Evolutionary conservation across 1,140 invertebrate genomes (phyloP), one percentile per base, ranked within the genome.

Genomic region (Agrilus planipennis): DNA sequence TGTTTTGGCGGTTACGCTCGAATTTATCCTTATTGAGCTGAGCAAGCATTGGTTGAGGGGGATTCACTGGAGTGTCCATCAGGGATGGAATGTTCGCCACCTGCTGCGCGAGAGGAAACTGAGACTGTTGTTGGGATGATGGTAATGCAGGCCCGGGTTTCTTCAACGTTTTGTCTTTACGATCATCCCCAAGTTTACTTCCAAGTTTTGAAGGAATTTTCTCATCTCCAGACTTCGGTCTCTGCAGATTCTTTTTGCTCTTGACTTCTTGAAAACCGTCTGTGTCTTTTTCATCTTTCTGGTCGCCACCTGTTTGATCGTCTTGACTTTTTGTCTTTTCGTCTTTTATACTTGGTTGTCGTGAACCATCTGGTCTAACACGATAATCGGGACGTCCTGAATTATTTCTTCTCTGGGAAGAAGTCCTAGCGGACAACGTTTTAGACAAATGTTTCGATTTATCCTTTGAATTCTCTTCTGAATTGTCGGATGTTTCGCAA

Each of bases 231-330:
- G 57, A 46, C 50, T 71, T 66, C 35, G 69, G 67, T 3, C 69
- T 64, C 50, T 79, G 79, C 0, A 72, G 72, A 47, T 71, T 77
- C 52, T 87, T 88, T 55, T 87, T 87, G 25, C 80, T 85, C 29
- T 81, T 74, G 1, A 89, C 87, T 60, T 91, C 86, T 60, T 89
- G 85, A 60, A 90, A 90, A 28, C 84, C 85, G 57, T 87, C 84
- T 52, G 57, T 52, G 27, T 71, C n/a, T 39, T 45, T 32, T 3
- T 29, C 25, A 22, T 45, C 40, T 6, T 22, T 31, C 27, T 21
- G 20, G 29, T 34, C 4, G 39, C 43, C 1, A 34, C 38, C 9
- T 51, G 50, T 12, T 54, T 49, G 6, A 40, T 34, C n/a, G 49
- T 45, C n/a, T 52, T 49, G 4, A 21, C 17, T 3, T 3, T 21